A percentile compares a stretch with the other conserved stretches of the same genome.
Conservation (phyloP, 2,797 vertebrate species). For the Phrynocephalus guinanensis region DNA sequence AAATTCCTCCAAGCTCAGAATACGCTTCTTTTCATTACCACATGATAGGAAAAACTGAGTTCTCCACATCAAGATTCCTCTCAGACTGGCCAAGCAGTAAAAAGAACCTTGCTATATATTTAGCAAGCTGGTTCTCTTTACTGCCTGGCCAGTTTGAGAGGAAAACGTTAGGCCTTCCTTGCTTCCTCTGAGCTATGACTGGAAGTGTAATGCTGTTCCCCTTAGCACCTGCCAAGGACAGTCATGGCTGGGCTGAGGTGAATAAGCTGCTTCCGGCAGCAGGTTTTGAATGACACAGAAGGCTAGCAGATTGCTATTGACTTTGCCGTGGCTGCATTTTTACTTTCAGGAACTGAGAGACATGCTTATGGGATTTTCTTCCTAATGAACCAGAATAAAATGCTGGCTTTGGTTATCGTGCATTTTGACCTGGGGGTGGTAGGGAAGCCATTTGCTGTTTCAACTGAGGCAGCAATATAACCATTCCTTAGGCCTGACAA, state of each 20-base stretch:
- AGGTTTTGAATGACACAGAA: neutral
- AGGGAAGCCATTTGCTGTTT: neutral
- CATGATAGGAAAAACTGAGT: neutral
- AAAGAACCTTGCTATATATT: no score
- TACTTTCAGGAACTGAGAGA: neutral
- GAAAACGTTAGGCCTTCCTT: neutral
- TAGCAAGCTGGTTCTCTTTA: neutral
- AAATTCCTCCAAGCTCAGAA: neutral
- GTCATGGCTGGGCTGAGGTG: neutral
- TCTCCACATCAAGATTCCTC: neutral
- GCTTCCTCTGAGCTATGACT: neutral
- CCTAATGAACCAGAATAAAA: neutral
- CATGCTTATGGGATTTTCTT: neutral
- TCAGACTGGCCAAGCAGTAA: no score
- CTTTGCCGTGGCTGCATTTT: neutral
- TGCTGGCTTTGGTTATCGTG: neutral
- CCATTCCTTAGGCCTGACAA: neutral
- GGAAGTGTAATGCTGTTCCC: neutral
- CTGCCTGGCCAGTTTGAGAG: no score
- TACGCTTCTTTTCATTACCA: neutral
- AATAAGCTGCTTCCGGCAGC: neutral
- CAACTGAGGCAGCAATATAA: neutral
- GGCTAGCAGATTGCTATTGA: neutral
- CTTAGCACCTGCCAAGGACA: neutral
- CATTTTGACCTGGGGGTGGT: neutral